A percentile compares a stretch with the other conserved stretches of the same genome.
Conservation (phyloP, 2,113 vertebrate species). For the Mastomys coucha region DNA sequence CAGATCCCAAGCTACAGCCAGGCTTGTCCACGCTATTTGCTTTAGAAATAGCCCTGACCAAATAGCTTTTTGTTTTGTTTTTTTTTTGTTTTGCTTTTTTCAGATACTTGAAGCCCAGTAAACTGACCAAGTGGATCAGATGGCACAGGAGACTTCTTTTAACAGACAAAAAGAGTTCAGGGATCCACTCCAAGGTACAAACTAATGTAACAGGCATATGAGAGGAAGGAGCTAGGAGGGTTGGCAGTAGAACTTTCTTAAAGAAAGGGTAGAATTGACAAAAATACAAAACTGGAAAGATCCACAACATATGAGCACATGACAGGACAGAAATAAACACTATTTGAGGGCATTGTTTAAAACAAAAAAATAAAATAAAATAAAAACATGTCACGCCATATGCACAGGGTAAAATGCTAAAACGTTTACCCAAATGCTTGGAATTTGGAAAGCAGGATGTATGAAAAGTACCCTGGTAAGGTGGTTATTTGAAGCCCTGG, state of each 20-base stretch:
- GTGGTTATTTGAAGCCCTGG: slow-evolving; percentile 40
- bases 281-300: slow-evolving; percentile 49
- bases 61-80: neutral
- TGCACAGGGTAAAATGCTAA: neutral
- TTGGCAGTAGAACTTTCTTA: neutral
- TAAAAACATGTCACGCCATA: neutral
- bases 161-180: slow-evolving; percentile 18
- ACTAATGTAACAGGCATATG: slow-evolving; percentile 23
- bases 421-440: neutral
- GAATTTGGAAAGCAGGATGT: slow-evolving; percentile 12
- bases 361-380: neutral
- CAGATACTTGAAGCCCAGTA: neutral
- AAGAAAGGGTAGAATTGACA: neutral
- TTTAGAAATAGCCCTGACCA: slow-evolving; percentile 53
- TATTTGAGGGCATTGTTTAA: slow-evolving; percentile 11
- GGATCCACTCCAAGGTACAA: neutral
- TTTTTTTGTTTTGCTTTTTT: neutral
- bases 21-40: neutral
- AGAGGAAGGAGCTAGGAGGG: neutral
- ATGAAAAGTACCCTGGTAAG: neutral
- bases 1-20: neutral
- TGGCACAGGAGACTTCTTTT: too few species aligned
- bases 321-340: slow-evolving; percentile 26
- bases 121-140: slow-evolving; percentile 1
- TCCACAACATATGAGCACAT: neutral